Percentiles rank a stretch among this genome's conserved stretches.
Conservation (phyloP, 2,797 vertebrate species). For the Salarias fasciatus region DNA sequence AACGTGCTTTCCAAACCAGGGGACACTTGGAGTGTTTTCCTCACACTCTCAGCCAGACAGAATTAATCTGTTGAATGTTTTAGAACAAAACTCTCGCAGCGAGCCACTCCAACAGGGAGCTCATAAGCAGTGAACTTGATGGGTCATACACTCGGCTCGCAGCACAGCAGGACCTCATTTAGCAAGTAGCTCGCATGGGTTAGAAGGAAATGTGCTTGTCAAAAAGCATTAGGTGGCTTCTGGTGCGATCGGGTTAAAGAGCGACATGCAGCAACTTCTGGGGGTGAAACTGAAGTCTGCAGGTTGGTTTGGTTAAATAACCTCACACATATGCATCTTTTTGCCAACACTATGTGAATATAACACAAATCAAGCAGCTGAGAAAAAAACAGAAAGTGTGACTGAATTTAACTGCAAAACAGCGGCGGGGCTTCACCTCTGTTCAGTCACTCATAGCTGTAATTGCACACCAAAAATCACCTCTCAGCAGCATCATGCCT, state of each 20-base stretch:
- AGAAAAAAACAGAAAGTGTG: conserved; percentile 37
- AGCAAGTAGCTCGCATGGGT: conserved; percentile 37
- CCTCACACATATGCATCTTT: conserved; percentile 22
- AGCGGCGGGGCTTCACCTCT: no score
- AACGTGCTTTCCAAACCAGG: conserved; percentile 69
- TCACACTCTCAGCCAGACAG: conserved; percentile 46
- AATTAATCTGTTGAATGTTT: conserved; percentile 34
- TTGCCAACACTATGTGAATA: conserved; percentile 37
- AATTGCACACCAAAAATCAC: conserved; percentile 8
- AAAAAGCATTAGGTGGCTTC: conserved; percentile 50
- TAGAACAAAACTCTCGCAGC: conserved; percentile 21
- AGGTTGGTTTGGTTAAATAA: conserved; percentile 33
- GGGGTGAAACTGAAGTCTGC: conserved; percentile 33
- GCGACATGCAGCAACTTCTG: conserved; percentile 30
- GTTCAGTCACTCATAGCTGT: conserved; percentile 26
- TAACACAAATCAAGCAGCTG: conserved; percentile 47
- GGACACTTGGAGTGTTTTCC: conserved; percentile 35
- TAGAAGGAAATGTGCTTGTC: conserved; percentile 59
- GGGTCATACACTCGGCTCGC: conserved; percentile 33
- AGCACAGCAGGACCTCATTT: conserved; percentile 47
- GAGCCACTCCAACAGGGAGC: conserved; percentile 34
- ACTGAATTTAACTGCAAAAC: conserved; percentile 39
- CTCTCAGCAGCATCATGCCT: conserved; percentile 26
- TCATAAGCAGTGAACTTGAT: conserved; percentile 38
- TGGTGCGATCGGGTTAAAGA: conserved; percentile 35